Percentiles rank a stretch among this genome's conserved stretches.
Conservation (phyloP, 2,888 invertebrate genomes). For the Leucoptera coffeella region DNA sequence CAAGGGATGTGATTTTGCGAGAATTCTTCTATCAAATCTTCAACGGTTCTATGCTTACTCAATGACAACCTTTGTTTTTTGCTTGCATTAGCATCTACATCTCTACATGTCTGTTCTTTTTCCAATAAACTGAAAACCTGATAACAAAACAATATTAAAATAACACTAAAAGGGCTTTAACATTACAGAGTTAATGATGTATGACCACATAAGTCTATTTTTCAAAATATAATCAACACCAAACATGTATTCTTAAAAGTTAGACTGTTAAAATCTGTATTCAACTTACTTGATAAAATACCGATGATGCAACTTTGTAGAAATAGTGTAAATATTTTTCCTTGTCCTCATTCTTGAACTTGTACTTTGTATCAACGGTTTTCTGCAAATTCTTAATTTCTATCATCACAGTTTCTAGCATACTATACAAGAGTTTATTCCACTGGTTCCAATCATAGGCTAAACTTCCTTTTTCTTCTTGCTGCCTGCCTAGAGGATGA, state of each 20-base stretch:
- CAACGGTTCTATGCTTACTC: conserved; percentile 23
- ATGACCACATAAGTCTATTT: no score
- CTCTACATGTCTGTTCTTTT: no score
- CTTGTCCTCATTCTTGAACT: conserved; percentile 11
- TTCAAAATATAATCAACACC: no score
- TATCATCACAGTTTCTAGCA: conserved; percentile 26
- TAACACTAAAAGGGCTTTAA: no score
- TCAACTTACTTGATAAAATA: conserved; percentile 13
- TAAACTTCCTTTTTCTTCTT: conserved; percentile 18
- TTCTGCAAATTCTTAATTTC: conserved; percentile 25
- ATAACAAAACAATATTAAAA: no score
- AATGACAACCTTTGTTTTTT: conserved; percentile 20
- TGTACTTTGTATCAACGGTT: conserved; percentile 6
- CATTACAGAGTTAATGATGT: no score
- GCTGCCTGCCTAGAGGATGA: conserved; percentile 23
- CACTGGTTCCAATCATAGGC: conserved; percentile 27
- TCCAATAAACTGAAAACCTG: no score
- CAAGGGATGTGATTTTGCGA: conserved; percentile 25
- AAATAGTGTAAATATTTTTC: conserved; percentile 15
- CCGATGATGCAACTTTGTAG: conserved; percentile 21
- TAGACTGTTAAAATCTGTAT: neutral
- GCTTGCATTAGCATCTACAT: no score
- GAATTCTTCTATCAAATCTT: conserved; percentile 25
- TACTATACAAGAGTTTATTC: conserved; percentile 24
- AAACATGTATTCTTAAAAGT: no score